Evolutionary conservation across 2,888 invertebrate genomes (phyloP).

Genomic region (Netelia melanura): DNA sequence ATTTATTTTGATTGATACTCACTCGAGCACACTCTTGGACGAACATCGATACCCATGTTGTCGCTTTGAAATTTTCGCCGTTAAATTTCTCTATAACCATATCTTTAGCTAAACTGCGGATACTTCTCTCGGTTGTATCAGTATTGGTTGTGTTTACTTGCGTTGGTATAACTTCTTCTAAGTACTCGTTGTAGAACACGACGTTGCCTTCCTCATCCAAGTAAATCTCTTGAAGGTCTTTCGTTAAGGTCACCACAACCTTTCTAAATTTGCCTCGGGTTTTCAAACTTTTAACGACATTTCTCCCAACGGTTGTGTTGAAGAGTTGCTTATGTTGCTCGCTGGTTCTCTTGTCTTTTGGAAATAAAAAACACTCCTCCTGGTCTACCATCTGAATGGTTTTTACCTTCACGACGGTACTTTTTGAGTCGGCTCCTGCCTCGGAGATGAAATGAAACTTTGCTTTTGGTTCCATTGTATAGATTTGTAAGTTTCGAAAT

Average conservation of each 20-base stretch:
- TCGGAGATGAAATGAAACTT: conserved; percentile 65
- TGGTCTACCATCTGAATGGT: conserved; percentile 70
- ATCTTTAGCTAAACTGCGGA: conserved; percentile 60
- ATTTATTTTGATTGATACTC: conserved; percentile 63
- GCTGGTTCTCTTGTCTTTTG: conserved; percentile 57
- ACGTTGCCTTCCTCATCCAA: conserved; percentile 71
- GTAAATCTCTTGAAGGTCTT: conserved; percentile 56
- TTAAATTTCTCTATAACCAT: conserved; percentile 68
- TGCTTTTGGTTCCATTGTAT: conserved; percentile 62
- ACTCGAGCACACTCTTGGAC: conserved; percentile 66
- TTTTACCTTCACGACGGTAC: conserved; percentile 67
- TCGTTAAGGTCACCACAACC: conserved; percentile 65
- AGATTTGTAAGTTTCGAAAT: conserved; percentile 66
- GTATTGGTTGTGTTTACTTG: conserved; percentile 41
- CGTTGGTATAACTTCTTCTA: conserved; percentile 56
- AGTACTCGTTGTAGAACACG: conserved; percentile 67
- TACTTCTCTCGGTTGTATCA: conserved; percentile 29
- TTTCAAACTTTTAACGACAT: conserved; percentile 69
- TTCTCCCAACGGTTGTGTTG: conserved; percentile 59
- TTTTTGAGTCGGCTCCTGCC: conserved; percentile 44
- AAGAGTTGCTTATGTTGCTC: conserved; percentile 67
- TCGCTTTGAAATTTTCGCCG: conserved; percentile 66
- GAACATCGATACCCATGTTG: conserved; percentile 59
- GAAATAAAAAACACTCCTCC: conserved; percentile 64
- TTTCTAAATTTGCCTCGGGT: conserved; percentile 70